Percentiles rank a stretch among this genome's conserved stretches.
phyloP scores from a whole-genome alignment of 2,888 invertebrate species.

The Tipula unca region DNA sequence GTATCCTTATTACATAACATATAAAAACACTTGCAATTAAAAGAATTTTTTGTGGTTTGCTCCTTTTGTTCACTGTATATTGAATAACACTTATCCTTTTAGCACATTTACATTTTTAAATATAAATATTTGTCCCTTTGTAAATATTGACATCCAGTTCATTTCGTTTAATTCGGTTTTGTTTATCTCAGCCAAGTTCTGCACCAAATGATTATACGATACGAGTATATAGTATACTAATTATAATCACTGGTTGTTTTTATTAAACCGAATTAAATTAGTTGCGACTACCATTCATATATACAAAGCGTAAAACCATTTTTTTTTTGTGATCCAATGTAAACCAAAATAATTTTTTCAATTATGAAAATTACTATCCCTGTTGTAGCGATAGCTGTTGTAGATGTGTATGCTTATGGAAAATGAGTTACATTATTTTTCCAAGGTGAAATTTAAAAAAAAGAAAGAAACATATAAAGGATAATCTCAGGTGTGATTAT shows the following conservation, averaged over 20 bases:
- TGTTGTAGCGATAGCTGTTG: not conserved
- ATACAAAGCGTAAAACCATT: not conserved
- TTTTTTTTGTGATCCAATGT: not conserved
- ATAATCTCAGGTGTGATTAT: constrained; percentile 8
- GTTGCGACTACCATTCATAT: not conserved
- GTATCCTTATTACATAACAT: not conserved
- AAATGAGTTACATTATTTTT: not conserved
- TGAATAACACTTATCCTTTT: not conserved
- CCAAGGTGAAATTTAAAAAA: not conserved
- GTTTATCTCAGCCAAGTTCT: not conserved
- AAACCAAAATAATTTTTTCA: not conserved
- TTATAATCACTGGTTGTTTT: not conserved
- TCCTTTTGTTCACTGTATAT: not conserved
- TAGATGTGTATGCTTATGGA: not conserved
- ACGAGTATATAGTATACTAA: too few relatives aligned
- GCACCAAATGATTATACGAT: not conserved
- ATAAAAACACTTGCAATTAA: not conserved
- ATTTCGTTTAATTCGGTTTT: not conserved
- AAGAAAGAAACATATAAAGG: not conserved
- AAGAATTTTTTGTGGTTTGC: not conserved
- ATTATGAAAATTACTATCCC: constrained; percentile 8
- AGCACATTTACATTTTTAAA: not conserved
- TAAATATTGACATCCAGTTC: not conserved
- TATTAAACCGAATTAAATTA: not conserved
- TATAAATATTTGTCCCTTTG: not conserved